phyloP scores from a whole-genome alignment of 2,113 vertebrate species.

The Anarhynchus alexandrinus region DNA sequence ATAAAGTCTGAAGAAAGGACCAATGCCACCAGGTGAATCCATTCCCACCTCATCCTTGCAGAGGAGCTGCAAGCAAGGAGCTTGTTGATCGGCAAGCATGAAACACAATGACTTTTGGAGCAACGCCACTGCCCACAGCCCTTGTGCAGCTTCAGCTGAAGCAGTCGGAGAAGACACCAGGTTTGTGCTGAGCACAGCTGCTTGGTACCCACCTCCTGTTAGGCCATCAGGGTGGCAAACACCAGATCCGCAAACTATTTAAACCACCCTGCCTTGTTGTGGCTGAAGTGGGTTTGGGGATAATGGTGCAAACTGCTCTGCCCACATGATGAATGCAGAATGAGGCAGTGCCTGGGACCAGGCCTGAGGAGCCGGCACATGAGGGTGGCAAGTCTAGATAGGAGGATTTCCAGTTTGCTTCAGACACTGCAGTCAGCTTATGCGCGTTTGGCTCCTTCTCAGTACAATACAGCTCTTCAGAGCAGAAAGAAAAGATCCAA shows the following conservation, averaged over 20 bases:
- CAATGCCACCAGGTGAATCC: neutral
- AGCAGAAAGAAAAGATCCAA: neutral
- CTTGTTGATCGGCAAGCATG: neutral
- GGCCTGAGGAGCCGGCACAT: neutral
- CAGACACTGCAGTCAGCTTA: neutral
- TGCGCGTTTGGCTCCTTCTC: rapidly evolving
- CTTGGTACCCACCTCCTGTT: neutral
- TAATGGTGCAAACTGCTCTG: neutral
- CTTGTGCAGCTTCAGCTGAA: neutral
- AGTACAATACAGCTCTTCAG: neutral
- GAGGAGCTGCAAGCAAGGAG: neutral
- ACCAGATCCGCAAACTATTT: neutral
- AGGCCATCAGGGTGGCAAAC: neutral
- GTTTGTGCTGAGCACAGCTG: neutral
- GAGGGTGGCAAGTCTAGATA: neutral
- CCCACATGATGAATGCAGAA: neutral
- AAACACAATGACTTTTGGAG: neutral
- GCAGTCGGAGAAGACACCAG: neutral
- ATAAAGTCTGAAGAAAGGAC: neutral
- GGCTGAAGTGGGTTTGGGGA: neutral
- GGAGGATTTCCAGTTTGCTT: neutral
- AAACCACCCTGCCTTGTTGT: neutral
- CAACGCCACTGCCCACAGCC: neutral
- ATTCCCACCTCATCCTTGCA: neutral
- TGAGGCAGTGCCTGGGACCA: neutral